A percentile compares a stretch with the other conserved stretches of the same genome.
Conservation (phyloP, 2,797 vertebrate species). For the Geotrypetes seraphini region DNA sequence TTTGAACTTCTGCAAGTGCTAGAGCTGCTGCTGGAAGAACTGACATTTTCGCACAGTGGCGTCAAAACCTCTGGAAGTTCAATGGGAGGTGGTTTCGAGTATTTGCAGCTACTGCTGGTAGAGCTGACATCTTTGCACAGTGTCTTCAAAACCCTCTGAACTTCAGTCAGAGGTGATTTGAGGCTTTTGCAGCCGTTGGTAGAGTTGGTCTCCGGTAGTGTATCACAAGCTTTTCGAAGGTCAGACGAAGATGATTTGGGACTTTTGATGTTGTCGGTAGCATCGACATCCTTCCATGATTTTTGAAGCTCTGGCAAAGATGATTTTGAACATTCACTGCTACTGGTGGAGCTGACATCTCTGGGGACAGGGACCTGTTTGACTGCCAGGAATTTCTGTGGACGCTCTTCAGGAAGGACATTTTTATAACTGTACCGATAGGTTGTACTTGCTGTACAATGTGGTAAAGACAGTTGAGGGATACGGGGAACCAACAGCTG, state of each 20-base stretch:
- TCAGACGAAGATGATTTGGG: too few relatives aligned
- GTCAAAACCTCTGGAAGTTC: background rate
- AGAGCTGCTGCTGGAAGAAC: background rate
- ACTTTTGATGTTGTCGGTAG: background rate
- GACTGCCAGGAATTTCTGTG: background rate
- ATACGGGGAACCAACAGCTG: constrained; percentile 28
- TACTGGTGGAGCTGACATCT: background rate
- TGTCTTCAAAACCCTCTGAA: background rate
- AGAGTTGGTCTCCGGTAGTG: background rate
- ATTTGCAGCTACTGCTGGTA: background rate
- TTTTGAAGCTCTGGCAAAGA: too few relatives aligned
- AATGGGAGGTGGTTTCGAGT: background rate
- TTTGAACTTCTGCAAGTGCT: too few relatives aligned
- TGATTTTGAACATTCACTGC: too few relatives aligned
- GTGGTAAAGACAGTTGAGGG: background rate
- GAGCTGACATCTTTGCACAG: background rate
- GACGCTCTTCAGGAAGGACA: constrained; percentile 6
- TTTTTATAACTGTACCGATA: constrained; percentile 27
- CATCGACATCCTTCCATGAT: background rate
- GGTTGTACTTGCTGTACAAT: constrained; percentile 18
- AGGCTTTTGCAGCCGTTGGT: background rate
- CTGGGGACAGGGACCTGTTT: background rate
- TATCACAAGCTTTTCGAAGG: too few relatives aligned
- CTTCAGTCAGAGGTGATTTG: background rate
- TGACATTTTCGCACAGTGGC: background rate